These are phyloP conservation scores for Notoglanidium macrostoma DNA, from an alignment of 2,797 vertebrate species.

Conservation along the genomic window DNA sequence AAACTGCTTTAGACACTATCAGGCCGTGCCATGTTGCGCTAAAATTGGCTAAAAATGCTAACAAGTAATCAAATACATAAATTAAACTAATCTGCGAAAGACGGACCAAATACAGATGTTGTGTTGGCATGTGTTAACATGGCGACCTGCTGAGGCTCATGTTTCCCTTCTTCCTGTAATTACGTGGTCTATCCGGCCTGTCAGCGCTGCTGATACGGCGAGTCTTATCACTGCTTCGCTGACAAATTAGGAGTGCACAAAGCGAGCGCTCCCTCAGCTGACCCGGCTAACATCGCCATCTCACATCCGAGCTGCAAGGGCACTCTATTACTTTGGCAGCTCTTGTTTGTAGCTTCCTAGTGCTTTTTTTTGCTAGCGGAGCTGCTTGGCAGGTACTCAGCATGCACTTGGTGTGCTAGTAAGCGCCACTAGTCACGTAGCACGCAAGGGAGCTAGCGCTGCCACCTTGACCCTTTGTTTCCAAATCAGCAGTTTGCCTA, in stretches of 20 bases:
- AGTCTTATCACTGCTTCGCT: slow-evolving; percentile 64
- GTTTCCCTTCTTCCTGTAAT: slow-evolving; percentile 63
- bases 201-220: slow-evolving; percentile 67
- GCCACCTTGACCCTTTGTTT: slow-evolving; percentile 69
- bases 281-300: slow-evolving; percentile 51
- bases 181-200: slow-evolving; percentile 68
- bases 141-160: background rate
- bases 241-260: slow-evolving; percentile 68
- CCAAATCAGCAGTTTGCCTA: slow-evolving; percentile 75
- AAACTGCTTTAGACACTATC: slow-evolving; percentile 41
- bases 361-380: slow-evolving; percentile 13
- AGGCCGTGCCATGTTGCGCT: slow-evolving; percentile 44
- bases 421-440: slow-evolving; percentile 46
- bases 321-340: slow-evolving; percentile 55
- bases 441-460: slow-evolving; percentile 50
- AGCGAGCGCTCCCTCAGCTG: slow-evolving; percentile 49
- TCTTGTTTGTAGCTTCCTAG: slow-evolving; percentile 59
- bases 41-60: slow-evolving; percentile 49
- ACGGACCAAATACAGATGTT: slow-evolving; percentile 13
- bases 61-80: slow-evolving; percentile 52
- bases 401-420: slow-evolving; percentile 55
- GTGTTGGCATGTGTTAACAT: slow-evolving; percentile 11
- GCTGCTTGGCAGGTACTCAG: slow-evolving; percentile 45
- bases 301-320: slow-evolving; percentile 47
- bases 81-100: slow-evolving; percentile 49